Evolutionary conservation across 2,888 invertebrate genomes (phyloP), one percentile per base, ranked within the genome.

Genomic region (Scrobipalpa atriplicella): DNA sequence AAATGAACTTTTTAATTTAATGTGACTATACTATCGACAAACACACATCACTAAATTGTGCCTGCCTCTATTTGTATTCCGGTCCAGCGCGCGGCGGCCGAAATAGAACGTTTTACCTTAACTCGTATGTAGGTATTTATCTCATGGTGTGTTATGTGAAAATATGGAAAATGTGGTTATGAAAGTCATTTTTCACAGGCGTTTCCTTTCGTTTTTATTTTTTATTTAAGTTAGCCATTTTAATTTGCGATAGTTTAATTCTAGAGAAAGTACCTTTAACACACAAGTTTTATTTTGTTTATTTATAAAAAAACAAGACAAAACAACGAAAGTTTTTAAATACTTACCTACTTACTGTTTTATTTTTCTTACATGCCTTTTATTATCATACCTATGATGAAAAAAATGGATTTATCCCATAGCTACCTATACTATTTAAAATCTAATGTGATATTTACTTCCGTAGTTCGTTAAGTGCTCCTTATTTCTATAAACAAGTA

Each of bases 91-190:
- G 79, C 80, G 82, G 77, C 78, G 78, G 78, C 78, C 80, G 76
- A 79, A 81, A 83, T 81, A 79, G 80, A 74, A 79, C 81, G 76
- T 81, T 77, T 78, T 82, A 82, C 83, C 84, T 83, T 83, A 83
- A 81, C 83, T 78, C 76, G 82, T 76, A 16, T 58, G 58, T 58
- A 58, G 36, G 79, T 82, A 78, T 83, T 78, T 83, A 80, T 84
- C 85, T 82, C 58, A 58, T 82, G 81, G 83, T 84, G 83, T 81
- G 73, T 74, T 79, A 76, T 75, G 77, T 77, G 78, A 76, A 80
- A 83, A 81, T 83, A 82, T 79, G 80, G 78, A 72, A 72, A 77
- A 73, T 62, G 67, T 70, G 63, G 69, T 73, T 73, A 76, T 72
- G 68, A 65, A 70, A 66, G 67, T 63, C 61, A 63, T 21, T 47